These are phyloP conservation scores for Triplophysa rosa DNA, from an alignment of 2,113 vertebrate genomes.

Conservation along the genomic window DNA sequence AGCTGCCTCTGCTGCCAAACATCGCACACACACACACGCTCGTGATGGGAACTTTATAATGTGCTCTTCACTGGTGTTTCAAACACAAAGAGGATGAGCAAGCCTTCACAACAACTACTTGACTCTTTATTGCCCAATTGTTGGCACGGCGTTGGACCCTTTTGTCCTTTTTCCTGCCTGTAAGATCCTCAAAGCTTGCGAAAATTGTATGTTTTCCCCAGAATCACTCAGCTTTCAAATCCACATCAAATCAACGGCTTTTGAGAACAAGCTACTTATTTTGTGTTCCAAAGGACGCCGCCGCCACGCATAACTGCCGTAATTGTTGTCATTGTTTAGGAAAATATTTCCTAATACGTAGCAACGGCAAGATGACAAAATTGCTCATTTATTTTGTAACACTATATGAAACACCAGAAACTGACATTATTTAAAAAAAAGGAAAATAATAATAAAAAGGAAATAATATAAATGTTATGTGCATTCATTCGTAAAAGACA, in stretches of 20 bases:
- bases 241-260: constrained; percentile 31
- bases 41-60: constrained; percentile 68
- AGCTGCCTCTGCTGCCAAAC: constrained; percentile 37
- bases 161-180: constrained; percentile 40
- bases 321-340: constrained; percentile 25
- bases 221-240: constrained; percentile 27
- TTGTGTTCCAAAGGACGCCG: constrained; percentile 3
- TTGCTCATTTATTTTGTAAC: constrained; percentile 15
- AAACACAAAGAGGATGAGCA: constrained; percentile 61
- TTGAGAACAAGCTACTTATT: constrained; percentile 19
- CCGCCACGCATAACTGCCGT: not conserved
- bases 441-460: not conserved
- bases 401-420: constrained; percentile 1
- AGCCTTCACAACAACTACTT: constrained; percentile 56
- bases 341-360: constrained; percentile 21
- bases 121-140: constrained; percentile 43
- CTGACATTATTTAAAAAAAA: constrained; percentile 2
- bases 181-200: constrained; percentile 26
- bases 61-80: constrained; percentile 53
- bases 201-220: constrained; percentile 31
- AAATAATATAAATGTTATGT: not conserved
- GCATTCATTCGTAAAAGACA: too few species aligned
- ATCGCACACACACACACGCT: constrained; percentile 45
- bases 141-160: constrained; percentile 32
- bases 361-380: constrained; percentile 9